Base-by-base conservation (phyloP, 2,888 invertebrate genomes). In the Acronicta aceris region DNA sequence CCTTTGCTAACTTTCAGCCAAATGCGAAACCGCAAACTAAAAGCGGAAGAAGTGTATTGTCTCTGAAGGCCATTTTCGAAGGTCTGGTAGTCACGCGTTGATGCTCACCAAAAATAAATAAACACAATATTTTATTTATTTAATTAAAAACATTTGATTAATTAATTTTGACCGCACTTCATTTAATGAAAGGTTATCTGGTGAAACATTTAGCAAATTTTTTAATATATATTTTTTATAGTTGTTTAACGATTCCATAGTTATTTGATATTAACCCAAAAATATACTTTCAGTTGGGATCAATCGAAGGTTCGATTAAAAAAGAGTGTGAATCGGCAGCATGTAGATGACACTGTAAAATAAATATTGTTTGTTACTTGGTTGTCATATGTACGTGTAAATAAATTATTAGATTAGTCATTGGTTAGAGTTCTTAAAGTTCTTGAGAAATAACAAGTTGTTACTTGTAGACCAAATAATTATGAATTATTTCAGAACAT, bases 31-130 rank as follows among this genome's bases (percentile, higher is more conserved):
- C 77, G 71, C 77, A 81, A 78, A 80, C 81, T 81, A 77, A 85
- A 86, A 84, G 79, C 82, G 85, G 84, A 86, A 82, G 78, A 72
- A 78, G 79, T 78, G 79, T 78, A 81, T 83, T 79, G 82, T 82
- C 80, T 82, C 71, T 62, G 77, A 77, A 82, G 83, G 82, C 67
- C 78, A 62, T 60, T 52, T 56, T 59, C 40, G 41, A 49, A 76
- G 83, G 84, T 65, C 79, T 65, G 82, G 78, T 70, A 58, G 71
- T 78, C 61, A 70, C 58, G 67, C 59, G 48, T 45, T 46, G 45
- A 59, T 71, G 41, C 59, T 61, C 38, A 43, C 46, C 25, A 58
- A 68, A 21, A 71, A 65, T 59, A 71, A 56, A 59, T 15, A 43
- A 75, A 49, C 27, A 36, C 45, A 40, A 17, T 21, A 33, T 54